These are phyloP conservation scores for Hesperophylax magnus DNA, from an alignment of 1,140 invertebrate genomes.

Conservation along the genomic window DNA sequence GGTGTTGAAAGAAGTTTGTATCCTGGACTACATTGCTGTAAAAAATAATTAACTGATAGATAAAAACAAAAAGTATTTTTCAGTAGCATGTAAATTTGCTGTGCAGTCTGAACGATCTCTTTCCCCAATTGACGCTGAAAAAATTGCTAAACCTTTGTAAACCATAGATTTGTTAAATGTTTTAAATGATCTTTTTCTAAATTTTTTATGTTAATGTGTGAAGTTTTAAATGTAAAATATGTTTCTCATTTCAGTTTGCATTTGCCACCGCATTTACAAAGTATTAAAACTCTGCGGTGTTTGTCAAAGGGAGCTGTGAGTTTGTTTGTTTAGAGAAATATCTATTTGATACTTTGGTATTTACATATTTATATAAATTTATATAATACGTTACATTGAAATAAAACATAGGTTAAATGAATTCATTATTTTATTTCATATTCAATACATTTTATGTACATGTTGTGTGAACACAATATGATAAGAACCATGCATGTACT, in stretches of 20 bases:
- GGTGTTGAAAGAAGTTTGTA: no score
- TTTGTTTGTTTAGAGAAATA: constrained; percentile 1
- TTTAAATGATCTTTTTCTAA: no score
- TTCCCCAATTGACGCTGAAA: background rate
- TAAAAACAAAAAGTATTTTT: background rate
- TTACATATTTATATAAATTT: constrained; percentile 18
- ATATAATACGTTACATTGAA: constrained; percentile 35
- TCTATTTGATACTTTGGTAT: constrained; percentile 7
- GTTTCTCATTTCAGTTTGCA: background rate
- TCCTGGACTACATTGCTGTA: no score
- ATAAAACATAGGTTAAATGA: constrained; percentile 41
- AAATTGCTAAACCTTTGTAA: no score
- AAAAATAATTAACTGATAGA: no score
- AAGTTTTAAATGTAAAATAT: no score
- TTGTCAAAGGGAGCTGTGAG: constrained; percentile 10
- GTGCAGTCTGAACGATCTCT: background rate
- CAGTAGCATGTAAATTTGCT: background rate
- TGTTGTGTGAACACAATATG: constrained; percentile 56
- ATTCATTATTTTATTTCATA: constrained; percentile 57
- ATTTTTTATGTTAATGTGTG: no score
- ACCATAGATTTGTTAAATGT: no score
- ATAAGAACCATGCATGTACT: constrained; percentile 54
- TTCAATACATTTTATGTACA: constrained; percentile 57
- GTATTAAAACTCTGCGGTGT: background rate
- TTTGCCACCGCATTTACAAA: background rate